These are phyloP conservation scores for Heliopora coerulea DNA, from an alignment of 92 coral and sea anemone species.

Conservation along the genomic window DNA sequence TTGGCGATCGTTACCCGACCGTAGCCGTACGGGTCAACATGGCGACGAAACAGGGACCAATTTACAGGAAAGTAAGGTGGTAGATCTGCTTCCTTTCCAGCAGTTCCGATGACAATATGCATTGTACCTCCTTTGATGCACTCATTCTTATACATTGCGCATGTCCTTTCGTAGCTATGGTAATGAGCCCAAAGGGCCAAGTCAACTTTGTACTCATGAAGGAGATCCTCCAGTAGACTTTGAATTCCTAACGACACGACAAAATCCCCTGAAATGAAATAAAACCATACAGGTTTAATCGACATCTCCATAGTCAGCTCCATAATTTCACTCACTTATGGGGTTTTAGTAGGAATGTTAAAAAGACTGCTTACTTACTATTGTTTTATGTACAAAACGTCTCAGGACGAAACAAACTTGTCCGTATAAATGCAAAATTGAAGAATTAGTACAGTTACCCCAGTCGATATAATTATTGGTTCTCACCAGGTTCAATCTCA, in stretches of 20 bases:
- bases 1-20: slow-evolving; percentile 75
- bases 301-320: too few species aligned
- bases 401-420: too few species aligned
- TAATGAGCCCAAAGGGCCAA: slow-evolving; percentile 95
- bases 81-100: slow-evolving; percentile 66
- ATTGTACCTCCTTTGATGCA: slow-evolving; percentile 66
- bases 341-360: too few species aligned
- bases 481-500: slow-evolving; percentile 58
- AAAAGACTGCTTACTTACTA: too few species aligned
- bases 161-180: slow-evolving; percentile 97
- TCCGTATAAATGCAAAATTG: too few species aligned
- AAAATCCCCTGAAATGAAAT: slow-evolving; percentile 66
- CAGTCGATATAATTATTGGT: neutral
- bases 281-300: too few species aligned
- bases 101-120: slow-evolving; percentile 94
- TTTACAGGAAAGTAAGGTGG: slow-evolving; percentile 64
- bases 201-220: slow-evolving; percentile 78
- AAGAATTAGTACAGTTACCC: too few species aligned
- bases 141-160: slow-evolving; percentile 58
- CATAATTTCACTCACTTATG: too few species aligned
- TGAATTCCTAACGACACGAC: slow-evolving; percentile 75
- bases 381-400: too few species aligned
- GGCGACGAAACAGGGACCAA: slow-evolving; percentile 75
- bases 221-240: slow-evolving; percentile 65
- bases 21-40: slow-evolving; percentile 78